phyloP scores from a whole-genome alignment of 2,113 vertebrate genomes.

The Ceratotherium simum region DNA sequence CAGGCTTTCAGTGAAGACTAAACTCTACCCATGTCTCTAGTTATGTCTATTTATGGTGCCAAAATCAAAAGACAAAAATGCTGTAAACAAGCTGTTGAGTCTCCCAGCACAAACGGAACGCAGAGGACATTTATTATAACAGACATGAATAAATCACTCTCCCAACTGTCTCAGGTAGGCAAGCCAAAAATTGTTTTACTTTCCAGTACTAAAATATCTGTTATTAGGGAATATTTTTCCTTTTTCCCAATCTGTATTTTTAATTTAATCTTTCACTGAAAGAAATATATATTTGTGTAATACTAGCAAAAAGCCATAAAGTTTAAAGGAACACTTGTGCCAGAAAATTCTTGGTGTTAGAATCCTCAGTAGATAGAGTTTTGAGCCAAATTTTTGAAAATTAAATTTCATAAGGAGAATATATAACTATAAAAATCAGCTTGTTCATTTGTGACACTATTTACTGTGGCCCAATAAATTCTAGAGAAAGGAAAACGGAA shows the following conservation, averaged over 20 bases:
- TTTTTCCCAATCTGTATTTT: constrained; percentile 39
- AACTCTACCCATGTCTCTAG: not conserved
- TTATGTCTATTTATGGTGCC: constrained; percentile 32
- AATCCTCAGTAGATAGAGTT: not conserved
- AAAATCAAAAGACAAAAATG: constrained; percentile 60
- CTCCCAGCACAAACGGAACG: constrained; percentile 61
- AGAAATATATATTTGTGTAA: not conserved
- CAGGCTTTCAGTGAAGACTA: not conserved
- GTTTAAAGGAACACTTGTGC: not conserved
- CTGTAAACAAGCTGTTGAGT: constrained; percentile 49
- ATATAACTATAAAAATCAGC: not conserved
- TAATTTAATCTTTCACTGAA: constrained; percentile 24
- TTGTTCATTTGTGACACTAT: not conserved
- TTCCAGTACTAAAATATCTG: constrained; percentile 37
- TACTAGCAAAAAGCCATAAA: not conserved
- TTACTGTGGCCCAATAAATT: not conserved
- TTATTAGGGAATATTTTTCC: not conserved
- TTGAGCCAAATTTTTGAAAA: constrained; percentile 8
- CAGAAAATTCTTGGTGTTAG: constrained; percentile 10
- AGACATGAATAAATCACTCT: constrained; percentile 53
- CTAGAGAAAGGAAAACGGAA: not conserved
- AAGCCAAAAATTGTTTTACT: constrained; percentile 34
- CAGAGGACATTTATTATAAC: constrained; percentile 35
- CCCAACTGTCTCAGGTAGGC: constrained; percentile 25
- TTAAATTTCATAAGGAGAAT: constrained; percentile 28